Evolutionary conservation across 2,797 vertebrate species (phyloP).

Genomic region (Brachymystax lenok): DNA sequence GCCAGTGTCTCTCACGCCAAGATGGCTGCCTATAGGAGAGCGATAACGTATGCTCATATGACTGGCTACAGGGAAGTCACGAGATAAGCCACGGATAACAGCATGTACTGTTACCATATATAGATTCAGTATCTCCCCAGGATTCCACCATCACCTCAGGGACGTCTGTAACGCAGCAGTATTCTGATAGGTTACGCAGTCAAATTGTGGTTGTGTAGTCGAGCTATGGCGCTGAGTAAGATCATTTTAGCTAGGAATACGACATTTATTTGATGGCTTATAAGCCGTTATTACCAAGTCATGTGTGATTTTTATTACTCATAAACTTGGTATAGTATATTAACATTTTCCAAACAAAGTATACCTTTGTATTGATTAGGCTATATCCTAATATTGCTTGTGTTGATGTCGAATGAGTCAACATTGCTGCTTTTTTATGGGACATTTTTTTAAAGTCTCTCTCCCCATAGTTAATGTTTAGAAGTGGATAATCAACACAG

Average conservation of each 20-base stretch:
- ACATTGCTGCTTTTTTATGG: neutral
- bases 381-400: neutral
- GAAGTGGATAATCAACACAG: conserved; percentile 40
- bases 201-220: too few relatives aligned
- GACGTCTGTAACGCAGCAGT: too few relatives aligned
- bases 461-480: conserved; percentile 22
- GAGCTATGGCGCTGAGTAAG: too few relatives aligned
- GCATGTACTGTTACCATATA: neutral
- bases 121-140: neutral
- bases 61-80: neutral
- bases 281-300: too few relatives aligned
- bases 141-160: too few relatives aligned
- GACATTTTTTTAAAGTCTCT: neutral
- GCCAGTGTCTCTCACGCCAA: conserved; percentile 16
- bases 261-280: too few relatives aligned
- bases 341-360: too few relatives aligned
- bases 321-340: too few relatives aligned
- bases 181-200: too few relatives aligned
- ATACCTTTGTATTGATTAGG: too few relatives aligned
- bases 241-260: too few relatives aligned
- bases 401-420: neutral
- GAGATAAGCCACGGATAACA: conserved; percentile 9
- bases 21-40: conserved; percentile 20
- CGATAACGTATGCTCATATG: conserved; percentile 8
- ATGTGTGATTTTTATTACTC: too few relatives aligned